phyloP scores from a whole-genome alignment of 2,888 invertebrate genomes.

The Caenorhabditis zanzibari region DNA sequence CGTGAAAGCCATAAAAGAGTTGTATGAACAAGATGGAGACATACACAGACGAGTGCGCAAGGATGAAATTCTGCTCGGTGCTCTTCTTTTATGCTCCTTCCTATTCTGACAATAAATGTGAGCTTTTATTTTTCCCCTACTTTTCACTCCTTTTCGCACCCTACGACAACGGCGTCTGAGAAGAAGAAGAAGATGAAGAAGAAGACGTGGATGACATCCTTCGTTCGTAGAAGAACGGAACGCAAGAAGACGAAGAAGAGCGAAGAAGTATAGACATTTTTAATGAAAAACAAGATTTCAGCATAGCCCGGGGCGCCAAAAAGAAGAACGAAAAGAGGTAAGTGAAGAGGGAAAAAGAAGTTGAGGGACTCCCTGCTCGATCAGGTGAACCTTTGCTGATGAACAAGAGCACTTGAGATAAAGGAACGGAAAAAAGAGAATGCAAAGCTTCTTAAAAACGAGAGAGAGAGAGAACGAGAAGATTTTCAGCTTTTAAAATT shows the following conservation, averaged over 20 bases:
- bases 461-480: neutral
- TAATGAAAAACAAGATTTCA: conserved; percentile 63
- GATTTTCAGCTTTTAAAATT: neutral
- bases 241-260: conserved; percentile 15
- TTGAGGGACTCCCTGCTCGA: conserved; percentile 25
- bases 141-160: conserved; percentile 24
- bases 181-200: too few relatives aligned
- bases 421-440: conserved; percentile 22
- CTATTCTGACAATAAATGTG: conserved; percentile 56
- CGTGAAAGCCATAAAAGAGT: conserved; percentile 26
- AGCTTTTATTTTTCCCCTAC: conserved; percentile 47
- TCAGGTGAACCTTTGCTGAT: conserved; percentile 28
- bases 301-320: conserved; percentile 57
- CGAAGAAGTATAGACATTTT: conserved; percentile 59
- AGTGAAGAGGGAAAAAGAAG: conserved; percentile 32
- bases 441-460: neutral
- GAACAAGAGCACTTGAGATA: conserved; percentile 34
- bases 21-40: conserved; percentile 40
- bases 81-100: conserved; percentile 30
- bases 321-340: conserved; percentile 44
- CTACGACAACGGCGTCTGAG: conserved; percentile 32
- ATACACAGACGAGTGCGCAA: conserved; percentile 39
- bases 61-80: conserved; percentile 33
- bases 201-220: conserved; percentile 32
- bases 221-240: conserved; percentile 31